phyloP scores from a whole-genome alignment of 2,113 vertebrate species.

The Phalacrocorax pelagicus region DNA sequence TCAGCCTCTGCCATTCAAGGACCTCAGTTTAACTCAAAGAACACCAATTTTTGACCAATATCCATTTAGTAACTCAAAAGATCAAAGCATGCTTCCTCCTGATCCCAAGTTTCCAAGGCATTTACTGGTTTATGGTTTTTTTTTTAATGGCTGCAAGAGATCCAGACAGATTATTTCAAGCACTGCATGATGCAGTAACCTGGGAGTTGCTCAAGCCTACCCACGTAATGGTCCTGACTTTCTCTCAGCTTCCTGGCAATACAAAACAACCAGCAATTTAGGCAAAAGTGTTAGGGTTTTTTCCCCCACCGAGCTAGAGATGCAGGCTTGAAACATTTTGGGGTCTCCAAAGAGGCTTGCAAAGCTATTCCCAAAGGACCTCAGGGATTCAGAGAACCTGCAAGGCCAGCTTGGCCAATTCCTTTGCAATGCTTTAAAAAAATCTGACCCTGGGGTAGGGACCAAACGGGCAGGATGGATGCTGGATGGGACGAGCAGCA shows the following conservation, averaged over 20 bases:
- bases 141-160: not conserved
- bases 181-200: not conserved
- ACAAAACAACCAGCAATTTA: not conserved
- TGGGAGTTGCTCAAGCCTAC: not conserved
- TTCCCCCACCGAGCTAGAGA: rapidly evolving
- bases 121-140: not conserved
- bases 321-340: rapidly evolving
- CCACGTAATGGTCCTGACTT: not conserved
- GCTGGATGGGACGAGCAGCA: not conserved
- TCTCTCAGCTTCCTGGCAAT: not conserved
- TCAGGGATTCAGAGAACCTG: not conserved
- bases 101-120: not conserved
- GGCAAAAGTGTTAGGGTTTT: not conserved
- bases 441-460: not conserved
- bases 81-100: not conserved
- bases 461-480: rapidly evolving
- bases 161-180: not conserved
- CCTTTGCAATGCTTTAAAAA: not conserved
- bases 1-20: not conserved
- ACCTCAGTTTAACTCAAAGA: not conserved
- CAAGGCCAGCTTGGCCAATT: not conserved
- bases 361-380: not conserved
- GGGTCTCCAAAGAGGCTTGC: not conserved
- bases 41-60: not conserved
- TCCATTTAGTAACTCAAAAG: not conserved